Evolutionary conservation across 2,888 invertebrate species (phyloP).

Genomic region (Petrophora chlorosata): DNA sequence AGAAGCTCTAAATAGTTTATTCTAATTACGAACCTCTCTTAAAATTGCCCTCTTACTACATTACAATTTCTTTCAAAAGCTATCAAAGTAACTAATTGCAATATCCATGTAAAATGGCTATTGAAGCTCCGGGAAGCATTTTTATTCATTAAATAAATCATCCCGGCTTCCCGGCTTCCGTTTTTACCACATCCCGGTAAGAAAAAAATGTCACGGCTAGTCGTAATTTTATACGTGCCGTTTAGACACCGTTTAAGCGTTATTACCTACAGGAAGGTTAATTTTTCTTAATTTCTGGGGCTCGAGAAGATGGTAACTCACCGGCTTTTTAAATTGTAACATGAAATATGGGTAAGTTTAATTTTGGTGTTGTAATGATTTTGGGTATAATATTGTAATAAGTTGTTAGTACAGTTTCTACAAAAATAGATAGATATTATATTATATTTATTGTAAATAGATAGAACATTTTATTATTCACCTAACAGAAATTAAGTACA

Average conservation of each 20-base stretch:
- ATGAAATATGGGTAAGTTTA: constrained; percentile 10
- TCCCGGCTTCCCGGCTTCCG: constrained; percentile 59
- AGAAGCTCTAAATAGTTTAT: neutral
- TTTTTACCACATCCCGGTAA: constrained; percentile 70
- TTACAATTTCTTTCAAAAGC: constrained; percentile 56
- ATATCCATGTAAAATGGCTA: constrained; percentile 66
- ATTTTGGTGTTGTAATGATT: neutral
- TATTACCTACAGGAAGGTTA: constrained; percentile 71
- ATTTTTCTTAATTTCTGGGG: constrained; percentile 79
- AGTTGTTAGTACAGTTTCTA: too few relatives aligned
- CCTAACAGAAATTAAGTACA: too few relatives aligned
- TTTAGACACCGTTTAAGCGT: constrained; percentile 56
- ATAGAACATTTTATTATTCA: too few relatives aligned
- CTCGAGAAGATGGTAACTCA: constrained; percentile 49
- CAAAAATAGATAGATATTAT: too few relatives aligned
- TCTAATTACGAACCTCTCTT: constrained; percentile 4
- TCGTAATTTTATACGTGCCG: constrained; percentile 81
- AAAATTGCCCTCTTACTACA: constrained; percentile 37
- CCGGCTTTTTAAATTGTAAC: constrained; percentile 33
- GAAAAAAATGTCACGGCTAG: constrained; percentile 80
- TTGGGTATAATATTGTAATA: too few relatives aligned
- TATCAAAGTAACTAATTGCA: constrained; percentile 74
- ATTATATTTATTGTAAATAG: too few relatives aligned
- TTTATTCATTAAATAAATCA: constrained; percentile 84
- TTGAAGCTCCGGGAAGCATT: constrained; percentile 62